These are phyloP conservation scores for Apodemia hepburni DNA, from an alignment of 2,888 invertebrate genomes.

Conservation along the genomic window DNA sequence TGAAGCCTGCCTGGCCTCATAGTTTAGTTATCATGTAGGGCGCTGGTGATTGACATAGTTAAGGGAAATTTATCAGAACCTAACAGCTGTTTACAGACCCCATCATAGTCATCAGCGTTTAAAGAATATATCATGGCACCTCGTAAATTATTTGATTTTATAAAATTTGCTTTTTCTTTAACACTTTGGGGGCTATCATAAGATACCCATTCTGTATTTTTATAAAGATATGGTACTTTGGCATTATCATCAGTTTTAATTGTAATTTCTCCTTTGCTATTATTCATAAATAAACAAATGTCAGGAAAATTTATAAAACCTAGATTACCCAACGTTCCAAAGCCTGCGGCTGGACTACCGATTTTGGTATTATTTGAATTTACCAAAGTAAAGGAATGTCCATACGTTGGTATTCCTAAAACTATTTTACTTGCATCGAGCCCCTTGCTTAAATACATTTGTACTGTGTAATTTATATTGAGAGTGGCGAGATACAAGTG, in stretches of 20 bases:
- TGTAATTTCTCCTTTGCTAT: slow-evolving; percentile 65
- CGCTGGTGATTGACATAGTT: slow-evolving; percentile 42
- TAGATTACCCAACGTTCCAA: slow-evolving; percentile 82
- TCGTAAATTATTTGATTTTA: slow-evolving; percentile 82
- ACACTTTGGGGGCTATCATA: slow-evolving; percentile 88
- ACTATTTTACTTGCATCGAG: slow-evolving; percentile 89
- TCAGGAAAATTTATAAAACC: slow-evolving; percentile 88
- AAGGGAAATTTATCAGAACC: slow-evolving; percentile 39
- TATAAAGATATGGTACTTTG: slow-evolving; percentile 88
- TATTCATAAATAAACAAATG: slow-evolving; percentile 83
- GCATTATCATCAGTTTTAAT: slow-evolving; percentile 83
- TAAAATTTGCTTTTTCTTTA: slow-evolving; percentile 84
- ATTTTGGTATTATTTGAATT: slow-evolving; percentile 84
- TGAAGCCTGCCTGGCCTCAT: not conserved
- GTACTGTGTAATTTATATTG: slow-evolving; percentile 90
- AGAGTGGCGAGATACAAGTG: slow-evolving; percentile 83
- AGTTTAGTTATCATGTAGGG: slow-evolving; percentile 30
- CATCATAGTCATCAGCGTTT: slow-evolving; percentile 88
- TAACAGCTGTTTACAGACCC: slow-evolving; percentile 63
- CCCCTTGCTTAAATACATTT: slow-evolving; percentile 88
- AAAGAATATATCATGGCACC: slow-evolving; percentile 93
- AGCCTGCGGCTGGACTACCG: slow-evolving; percentile 85
- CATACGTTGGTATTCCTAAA: slow-evolving; percentile 93
- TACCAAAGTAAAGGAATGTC: slow-evolving; percentile 87
- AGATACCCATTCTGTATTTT: slow-evolving; percentile 89